Conservation (phyloP, 2,797 vertebrate species). For the Apodemus agrarius region DNA sequence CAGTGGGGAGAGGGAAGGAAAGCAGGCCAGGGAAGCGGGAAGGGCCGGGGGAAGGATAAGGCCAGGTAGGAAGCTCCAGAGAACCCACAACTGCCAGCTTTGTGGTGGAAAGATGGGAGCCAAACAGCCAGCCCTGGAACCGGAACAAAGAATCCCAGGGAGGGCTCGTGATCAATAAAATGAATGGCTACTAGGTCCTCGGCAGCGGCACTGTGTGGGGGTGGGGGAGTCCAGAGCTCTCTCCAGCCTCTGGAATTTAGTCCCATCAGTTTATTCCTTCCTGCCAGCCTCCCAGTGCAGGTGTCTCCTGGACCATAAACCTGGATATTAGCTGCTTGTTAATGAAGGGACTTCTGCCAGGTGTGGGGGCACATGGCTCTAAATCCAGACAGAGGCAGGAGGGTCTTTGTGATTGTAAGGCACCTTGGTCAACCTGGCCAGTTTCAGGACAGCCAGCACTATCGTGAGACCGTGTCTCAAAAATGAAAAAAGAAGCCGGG, state of each 20-base stretch:
- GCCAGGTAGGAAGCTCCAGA: constrained; percentile 61
- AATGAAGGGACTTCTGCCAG: constrained; percentile 32
- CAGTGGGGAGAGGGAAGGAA: neutral
- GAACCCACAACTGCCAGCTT: constrained; percentile 1
- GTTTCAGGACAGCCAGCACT: neutral
- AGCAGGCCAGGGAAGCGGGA: constrained; percentile 17
- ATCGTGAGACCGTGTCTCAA: neutral
- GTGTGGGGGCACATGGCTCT: neutral
- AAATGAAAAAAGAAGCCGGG: neutral
- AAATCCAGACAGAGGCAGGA: neutral
- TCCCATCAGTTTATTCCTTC: constrained; percentile 44
- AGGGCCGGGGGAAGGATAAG: neutral
- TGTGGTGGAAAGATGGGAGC: neutral
- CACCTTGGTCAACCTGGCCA: neutral
- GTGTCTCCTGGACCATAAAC: neutral
- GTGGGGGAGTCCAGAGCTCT: neutral
- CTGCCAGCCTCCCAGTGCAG: neutral
- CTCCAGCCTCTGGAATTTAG: constrained; percentile 37
- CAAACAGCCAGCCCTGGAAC: neutral
- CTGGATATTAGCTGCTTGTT: constrained; percentile 3
- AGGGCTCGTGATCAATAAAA: neutral
- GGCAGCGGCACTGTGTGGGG: neutral
- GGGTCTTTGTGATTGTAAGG: neutral
- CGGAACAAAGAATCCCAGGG: neutral
- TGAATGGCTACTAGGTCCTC: neutral